Percentiles rank a stretch among this genome's conserved stretches.
Conservation (phyloP, 2,113 vertebrate genomes). For the Vidua chalybeata region DNA sequence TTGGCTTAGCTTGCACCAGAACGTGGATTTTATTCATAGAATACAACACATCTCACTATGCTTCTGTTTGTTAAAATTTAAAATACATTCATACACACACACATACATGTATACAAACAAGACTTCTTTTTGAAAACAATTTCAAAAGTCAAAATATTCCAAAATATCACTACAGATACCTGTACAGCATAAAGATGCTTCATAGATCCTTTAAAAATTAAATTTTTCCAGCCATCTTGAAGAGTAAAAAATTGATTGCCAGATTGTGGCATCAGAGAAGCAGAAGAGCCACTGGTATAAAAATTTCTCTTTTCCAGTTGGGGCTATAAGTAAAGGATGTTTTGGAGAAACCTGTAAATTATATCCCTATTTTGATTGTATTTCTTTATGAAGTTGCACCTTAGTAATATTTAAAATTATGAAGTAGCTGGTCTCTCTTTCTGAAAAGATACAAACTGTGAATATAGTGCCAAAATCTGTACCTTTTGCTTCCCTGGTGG, state of each 20-base stretch:
- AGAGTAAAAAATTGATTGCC: background rate
- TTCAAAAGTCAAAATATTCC: background rate
- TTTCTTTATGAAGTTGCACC: background rate
- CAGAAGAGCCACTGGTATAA: background rate
- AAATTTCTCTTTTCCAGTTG: background rate
- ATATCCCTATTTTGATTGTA: background rate
- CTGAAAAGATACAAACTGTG: background rate
- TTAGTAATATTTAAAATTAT: background rate
- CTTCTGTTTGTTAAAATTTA: background rate
- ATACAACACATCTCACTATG: background rate
- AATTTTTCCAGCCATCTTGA: background rate
- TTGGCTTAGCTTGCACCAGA: background rate
- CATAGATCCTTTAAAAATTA: background rate
- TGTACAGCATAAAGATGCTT: background rate
- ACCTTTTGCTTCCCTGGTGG: background rate
- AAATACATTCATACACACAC: background rate
- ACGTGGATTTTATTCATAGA: background rate
- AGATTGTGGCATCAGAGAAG: background rate
- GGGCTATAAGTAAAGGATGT: background rate
- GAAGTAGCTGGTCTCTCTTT: background rate
- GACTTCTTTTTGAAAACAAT: background rate
- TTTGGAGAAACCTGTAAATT: background rate
- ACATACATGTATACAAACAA: background rate
- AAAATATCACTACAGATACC: background rate
- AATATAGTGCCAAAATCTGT: background rate